phyloP scores from a whole-genome alignment of 2,888 invertebrate species.

The Andrena chrysosceles region DNA sequence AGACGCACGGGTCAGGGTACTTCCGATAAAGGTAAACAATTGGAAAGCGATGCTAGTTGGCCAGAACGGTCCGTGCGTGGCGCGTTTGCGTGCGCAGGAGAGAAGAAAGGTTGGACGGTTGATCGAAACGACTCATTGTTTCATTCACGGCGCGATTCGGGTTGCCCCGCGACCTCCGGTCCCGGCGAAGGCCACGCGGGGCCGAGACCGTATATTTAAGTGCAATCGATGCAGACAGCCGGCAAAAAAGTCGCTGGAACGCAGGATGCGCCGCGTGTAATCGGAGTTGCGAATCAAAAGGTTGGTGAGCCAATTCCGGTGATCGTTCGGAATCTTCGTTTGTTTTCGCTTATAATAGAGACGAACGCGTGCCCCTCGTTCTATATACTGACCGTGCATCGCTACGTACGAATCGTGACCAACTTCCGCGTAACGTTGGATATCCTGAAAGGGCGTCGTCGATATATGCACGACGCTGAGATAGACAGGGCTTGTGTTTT shows the following conservation, averaged over 20 bases:
- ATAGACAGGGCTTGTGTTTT: not conserved
- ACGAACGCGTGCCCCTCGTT: not conserved
- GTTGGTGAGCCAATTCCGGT: conserved; percentile 39
- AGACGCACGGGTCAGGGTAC: not conserved
- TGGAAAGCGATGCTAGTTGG: not conserved
- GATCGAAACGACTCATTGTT: conserved; percentile 80
- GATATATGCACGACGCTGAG: not conserved
- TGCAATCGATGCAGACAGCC: conserved; percentile 49
- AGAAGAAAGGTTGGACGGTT: conserved; percentile 58
- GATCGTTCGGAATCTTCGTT: not conserved
- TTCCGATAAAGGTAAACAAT: not conserved
- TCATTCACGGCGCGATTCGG: conserved; percentile 79
- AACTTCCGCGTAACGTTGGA: no score
- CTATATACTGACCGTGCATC: not conserved
- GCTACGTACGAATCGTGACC: no score
- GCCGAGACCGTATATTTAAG: conserved; percentile 22
- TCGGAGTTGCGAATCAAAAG: conserved; percentile 52
- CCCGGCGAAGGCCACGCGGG: conserved; percentile 50
- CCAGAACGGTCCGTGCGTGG: not conserved
- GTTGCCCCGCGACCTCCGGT: conserved; percentile 36
- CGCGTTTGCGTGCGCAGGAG: conserved; percentile 8
- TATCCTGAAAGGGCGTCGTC: no score
- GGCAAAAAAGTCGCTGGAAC: conserved; percentile 57
- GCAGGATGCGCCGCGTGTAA: conserved; percentile 61
- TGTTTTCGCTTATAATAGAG: not conserved